Conservation (phyloP, 2,113 vertebrate species). For the Addax nasomaculatus region DNA sequence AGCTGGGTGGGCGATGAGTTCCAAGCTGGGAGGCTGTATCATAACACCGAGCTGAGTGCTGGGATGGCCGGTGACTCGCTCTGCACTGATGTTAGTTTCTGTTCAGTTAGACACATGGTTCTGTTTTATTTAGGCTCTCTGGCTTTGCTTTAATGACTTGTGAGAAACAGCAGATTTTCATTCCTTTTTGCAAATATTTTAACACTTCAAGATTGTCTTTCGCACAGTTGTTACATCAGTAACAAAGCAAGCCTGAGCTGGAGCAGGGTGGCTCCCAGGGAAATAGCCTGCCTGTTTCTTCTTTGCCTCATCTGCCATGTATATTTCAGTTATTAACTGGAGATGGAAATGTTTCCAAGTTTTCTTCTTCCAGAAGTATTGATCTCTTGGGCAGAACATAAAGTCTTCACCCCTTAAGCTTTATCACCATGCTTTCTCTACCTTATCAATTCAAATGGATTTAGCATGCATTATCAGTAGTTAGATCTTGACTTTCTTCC, state of each 20-base stretch:
- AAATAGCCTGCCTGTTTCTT: slow-evolving; percentile 43
- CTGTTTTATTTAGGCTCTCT: slow-evolving; percentile 42
- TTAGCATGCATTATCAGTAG: slow-evolving; percentile 65
- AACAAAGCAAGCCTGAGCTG: slow-evolving; percentile 38
- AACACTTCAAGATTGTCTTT: slow-evolving; percentile 52
- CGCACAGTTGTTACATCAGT: slow-evolving; percentile 21
- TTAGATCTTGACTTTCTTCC: slow-evolving; percentile 68
- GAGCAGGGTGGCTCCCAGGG: slow-evolving; percentile 14
- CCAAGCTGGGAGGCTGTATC: no score
- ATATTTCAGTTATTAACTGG: slow-evolving; percentile 49
- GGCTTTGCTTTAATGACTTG: slow-evolving; percentile 33
- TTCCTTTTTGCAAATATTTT: slow-evolving; percentile 50
- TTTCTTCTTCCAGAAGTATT: slow-evolving; percentile 45
- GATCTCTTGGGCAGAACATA: slow-evolving; percentile 68
- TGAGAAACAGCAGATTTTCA: slow-evolving; percentile 34
- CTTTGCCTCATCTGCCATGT: slow-evolving; percentile 54
- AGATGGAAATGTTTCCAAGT: slow-evolving; percentile 59
- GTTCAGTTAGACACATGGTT: background rate
- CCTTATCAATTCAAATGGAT: slow-evolving; percentile 69
- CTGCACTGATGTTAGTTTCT: background rate
- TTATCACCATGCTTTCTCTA: slow-evolving; percentile 66
- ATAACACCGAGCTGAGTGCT: background rate
- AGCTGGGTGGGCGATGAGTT: rapidly evolving
- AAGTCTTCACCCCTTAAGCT: slow-evolving; percentile 69
- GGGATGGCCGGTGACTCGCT: rapidly evolving